A percentile compares a stretch with the other conserved stretches of the same genome.
These are phyloP conservation scores for Spea hammondii DNA, from an alignment of 2,797 vertebrate genomes.

Conservation along the genomic window DNA sequence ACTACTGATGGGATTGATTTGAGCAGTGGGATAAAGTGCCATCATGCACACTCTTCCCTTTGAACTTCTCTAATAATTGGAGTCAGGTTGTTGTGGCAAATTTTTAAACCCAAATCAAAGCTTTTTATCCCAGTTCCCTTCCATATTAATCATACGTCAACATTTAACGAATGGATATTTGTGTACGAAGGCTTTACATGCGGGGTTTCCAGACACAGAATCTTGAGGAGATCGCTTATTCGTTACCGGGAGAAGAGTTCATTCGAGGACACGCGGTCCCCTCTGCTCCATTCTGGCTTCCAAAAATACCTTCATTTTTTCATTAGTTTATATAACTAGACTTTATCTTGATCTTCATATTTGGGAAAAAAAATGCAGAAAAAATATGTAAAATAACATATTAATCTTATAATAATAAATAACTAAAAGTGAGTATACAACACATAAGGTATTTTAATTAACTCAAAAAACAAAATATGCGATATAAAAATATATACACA, in stretches of 20 bases:
- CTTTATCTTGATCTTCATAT: too few species aligned
- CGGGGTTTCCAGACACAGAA: background rate
- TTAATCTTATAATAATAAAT: too few species aligned
- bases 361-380: too few species aligned
- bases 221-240: background rate
- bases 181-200: slow-evolving; percentile 10
- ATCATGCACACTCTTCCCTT: slow-evolving; percentile 17
- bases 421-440: too few species aligned
- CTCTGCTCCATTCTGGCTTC: background rate
- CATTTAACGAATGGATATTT: slow-evolving; percentile 30
- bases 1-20: slow-evolving; percentile 29
- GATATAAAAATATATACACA: too few species aligned
- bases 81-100: slow-evolving; percentile 38
- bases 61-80: slow-evolving; percentile 42
- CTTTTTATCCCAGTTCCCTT: slow-evolving; percentile 31
- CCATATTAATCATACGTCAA: slow-evolving; percentile 36
- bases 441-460: too few species aligned
- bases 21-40: slow-evolving; percentile 21
- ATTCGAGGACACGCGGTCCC: slow-evolving; percentile 9
- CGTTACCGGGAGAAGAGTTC: background rate
- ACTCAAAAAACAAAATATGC: too few species aligned
- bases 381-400: too few species aligned
- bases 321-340: too few species aligned
- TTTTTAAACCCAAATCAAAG: slow-evolving; percentile 39
- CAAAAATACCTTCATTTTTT: too few species aligned